Evolutionary conservation across 2,888 invertebrate genomes (phyloP).

Genomic region (Tridacna gigas): DNA sequence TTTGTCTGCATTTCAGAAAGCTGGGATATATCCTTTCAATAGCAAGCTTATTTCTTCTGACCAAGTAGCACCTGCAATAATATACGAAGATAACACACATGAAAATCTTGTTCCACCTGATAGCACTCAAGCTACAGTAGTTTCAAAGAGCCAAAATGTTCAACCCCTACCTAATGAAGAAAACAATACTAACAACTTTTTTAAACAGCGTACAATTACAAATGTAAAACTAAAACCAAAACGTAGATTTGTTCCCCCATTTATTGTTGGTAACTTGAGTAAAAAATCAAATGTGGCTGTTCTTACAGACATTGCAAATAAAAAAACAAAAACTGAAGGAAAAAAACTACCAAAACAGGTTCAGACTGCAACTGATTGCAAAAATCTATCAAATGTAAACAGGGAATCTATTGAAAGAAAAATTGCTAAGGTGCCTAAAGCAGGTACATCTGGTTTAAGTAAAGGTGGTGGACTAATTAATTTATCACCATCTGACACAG

Average conservation of each 20-base stretch:
- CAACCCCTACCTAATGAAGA: conserved; percentile 16
- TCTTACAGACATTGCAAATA: too few species aligned
- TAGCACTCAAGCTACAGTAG: conserved; percentile 19
- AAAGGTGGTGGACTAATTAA: too few species aligned
- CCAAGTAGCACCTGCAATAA: conserved; percentile 19
- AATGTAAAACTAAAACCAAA: too few species aligned
- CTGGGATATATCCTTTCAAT: conserved; percentile 47
- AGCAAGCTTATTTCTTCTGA: conserved; percentile 30
- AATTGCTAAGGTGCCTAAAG: neutral
- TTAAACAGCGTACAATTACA: too few species aligned
- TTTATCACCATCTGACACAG: too few species aligned
- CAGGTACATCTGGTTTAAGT: too few species aligned
- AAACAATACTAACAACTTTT: neutral
- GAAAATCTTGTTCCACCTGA: conserved; percentile 37
- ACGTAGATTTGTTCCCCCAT: too few species aligned
- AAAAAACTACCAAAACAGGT: neutral
- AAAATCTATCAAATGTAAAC: neutral
- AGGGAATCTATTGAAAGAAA: neutral
- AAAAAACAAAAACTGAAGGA: too few species aligned
- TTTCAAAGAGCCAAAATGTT: conserved; percentile 24
- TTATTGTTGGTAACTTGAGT: too few species aligned
- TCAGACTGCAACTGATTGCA: neutral
- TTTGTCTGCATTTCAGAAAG: conserved; percentile 35
- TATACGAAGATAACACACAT: conserved; percentile 20
- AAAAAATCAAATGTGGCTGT: too few species aligned